Percentiles rank a stretch among this genome's conserved stretches.
phyloP scores from a whole-genome alignment of 2,888 invertebrate genomes.

The Panorpa germanica region DNA sequence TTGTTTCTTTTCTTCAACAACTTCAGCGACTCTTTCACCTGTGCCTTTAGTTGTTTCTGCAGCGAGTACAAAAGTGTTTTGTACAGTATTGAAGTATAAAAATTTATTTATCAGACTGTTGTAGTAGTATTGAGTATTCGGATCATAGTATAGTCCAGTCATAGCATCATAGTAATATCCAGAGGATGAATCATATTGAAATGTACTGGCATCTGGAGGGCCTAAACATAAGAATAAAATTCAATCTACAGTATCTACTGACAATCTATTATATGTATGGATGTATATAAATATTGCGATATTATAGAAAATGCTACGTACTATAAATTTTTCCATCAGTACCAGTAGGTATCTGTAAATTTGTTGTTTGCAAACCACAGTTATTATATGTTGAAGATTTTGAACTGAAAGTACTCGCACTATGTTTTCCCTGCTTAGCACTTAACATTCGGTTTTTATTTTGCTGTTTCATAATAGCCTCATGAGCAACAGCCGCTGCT shows the following conservation, averaged over 20 bases:
- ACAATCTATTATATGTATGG: constrained; percentile 3
- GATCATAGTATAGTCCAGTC: constrained; percentile 92
- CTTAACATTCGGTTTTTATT: too few species aligned
- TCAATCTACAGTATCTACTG: constrained; percentile 1
- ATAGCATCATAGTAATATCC: constrained; percentile 91
- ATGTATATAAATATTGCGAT: constrained; percentile 6
- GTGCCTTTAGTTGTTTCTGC: constrained; percentile 15
- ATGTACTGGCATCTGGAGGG: constrained; percentile 79
- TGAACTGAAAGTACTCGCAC: too few species aligned
- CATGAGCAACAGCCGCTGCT: constrained; percentile 77
- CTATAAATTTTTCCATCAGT: constrained; percentile 46
- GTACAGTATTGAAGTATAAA: constrained; percentile 82
- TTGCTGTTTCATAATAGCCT: constrained; percentile 67
- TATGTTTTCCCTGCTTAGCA: too few species aligned
- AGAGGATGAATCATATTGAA: constrained; percentile 85
- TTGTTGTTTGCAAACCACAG: too few species aligned
- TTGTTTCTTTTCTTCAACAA: constrained; percentile 47
- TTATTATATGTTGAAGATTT: too few species aligned
- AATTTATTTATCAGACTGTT: constrained; percentile 82
- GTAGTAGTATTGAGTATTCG: constrained; percentile 89
- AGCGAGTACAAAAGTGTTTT: constrained; percentile 39
- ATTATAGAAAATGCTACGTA: constrained; percentile 19
- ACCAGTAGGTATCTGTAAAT: constrained; percentile 34
- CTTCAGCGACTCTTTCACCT: constrained; percentile 23
- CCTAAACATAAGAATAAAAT: constrained; percentile 13